phyloP scores from a whole-genome alignment of 2,113 vertebrate genomes.

The Oenanthe oenanthe region DNA sequence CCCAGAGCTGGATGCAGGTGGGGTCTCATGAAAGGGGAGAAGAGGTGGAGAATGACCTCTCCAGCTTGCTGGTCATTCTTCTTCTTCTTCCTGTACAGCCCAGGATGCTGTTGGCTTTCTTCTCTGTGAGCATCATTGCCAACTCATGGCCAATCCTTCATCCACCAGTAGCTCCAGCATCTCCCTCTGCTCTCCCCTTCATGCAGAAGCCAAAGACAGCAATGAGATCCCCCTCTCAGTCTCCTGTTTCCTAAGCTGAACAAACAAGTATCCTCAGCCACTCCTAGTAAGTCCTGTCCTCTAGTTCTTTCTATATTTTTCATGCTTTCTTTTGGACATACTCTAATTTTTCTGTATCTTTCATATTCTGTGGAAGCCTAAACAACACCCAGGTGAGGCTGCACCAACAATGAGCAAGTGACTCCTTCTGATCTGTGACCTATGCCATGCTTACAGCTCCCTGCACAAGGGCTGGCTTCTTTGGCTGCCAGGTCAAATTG shows the following conservation, averaged over 20 bases:
- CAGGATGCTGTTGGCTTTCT: not conserved
- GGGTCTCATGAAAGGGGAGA: not conserved
- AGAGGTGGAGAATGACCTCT: not conserved
- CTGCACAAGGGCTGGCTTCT: not conserved
- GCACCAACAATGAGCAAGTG: not conserved
- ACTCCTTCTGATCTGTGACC: not conserved
- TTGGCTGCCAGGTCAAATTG: not conserved
- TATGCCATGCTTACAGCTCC: not conserved
- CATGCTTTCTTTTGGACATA: not conserved
- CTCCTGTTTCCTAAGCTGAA: not conserved
- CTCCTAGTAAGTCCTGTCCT: not conserved
- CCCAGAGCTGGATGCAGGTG: not conserved
- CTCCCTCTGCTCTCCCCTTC: not conserved
- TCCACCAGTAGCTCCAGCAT: not conserved
- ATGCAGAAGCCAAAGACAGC: not conserved
- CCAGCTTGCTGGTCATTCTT: not conserved
- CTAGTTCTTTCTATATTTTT: not conserved
- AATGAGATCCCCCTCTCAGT: not conserved
- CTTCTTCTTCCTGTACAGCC: not conserved
- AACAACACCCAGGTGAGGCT: not conserved
- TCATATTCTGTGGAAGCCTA: not conserved
- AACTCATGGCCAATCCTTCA: not conserved
- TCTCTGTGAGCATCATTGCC: rapidly evolving
- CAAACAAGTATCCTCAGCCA: not conserved
- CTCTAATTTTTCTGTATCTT: not conserved